phyloP scores from a whole-genome alignment of 2,797 vertebrate genomes.

The Dallia pectoralis region DNA sequence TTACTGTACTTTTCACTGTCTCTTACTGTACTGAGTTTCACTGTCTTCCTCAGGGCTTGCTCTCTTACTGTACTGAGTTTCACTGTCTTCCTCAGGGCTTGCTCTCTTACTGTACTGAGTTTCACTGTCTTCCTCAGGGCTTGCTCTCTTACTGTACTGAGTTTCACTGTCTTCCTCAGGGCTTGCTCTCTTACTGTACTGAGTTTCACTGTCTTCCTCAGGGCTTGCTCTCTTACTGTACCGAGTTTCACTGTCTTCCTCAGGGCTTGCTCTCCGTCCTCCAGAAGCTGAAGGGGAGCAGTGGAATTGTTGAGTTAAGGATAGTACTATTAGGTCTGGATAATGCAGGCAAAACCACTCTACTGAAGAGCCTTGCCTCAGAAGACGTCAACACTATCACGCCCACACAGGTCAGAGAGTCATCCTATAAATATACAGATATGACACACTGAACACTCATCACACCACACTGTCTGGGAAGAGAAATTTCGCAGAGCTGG shows the following conservation, averaged over 20 bases:
- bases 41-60: constrained; percentile 71
- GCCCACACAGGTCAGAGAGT: constrained; percentile 79
- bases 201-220: neutral
- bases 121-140: constrained; percentile 66
- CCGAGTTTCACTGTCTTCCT: neutral
- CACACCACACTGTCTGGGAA: constrained; percentile 35
- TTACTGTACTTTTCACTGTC: no score
- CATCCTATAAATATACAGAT: neutral
- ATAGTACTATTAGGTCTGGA: constrained; percentile 88
- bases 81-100: neutral
- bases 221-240: constrained; percentile 69
- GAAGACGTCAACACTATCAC: constrained; percentile 88
- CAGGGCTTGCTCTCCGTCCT: constrained; percentile 89
- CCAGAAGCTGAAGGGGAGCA: constrained; percentile 81
- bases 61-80: constrained; percentile 66
- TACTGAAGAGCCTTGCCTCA: constrained; percentile 82
- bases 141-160: constrained; percentile 74
- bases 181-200: constrained; percentile 81
- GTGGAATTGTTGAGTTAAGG: constrained; percentile 78
- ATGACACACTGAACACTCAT: neutral
- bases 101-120: no score
- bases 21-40: neutral
- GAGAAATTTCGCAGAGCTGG: neutral
- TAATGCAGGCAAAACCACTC: constrained; percentile 88
- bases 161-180: constrained; percentile 56